Evolutionary conservation across 2,797 vertebrate genomes (phyloP), one percentile per base, ranked within the genome.

Genomic region (Cryptoblepharus egeriae): DNA sequence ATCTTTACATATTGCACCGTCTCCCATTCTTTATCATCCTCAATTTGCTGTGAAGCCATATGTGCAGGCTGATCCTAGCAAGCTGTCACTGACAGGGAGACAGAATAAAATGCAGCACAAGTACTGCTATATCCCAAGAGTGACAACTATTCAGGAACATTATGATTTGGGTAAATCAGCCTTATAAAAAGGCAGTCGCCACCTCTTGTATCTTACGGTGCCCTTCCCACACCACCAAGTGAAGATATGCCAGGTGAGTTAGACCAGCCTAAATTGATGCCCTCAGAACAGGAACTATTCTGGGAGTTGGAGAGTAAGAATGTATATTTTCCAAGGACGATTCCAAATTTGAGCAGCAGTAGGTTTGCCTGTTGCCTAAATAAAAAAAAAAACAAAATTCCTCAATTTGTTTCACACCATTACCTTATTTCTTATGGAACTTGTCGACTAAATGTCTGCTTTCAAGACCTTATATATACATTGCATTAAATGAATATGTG

Each of bases 401-500:
- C 4, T 26, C 79, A n/a, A 78, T 83, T 1, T 74, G 15, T 42
- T 70, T 82, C 52, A 87, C 79, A 82, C 0, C 1, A n/a, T 39
- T 87, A 0, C 1, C 39, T n/a, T 26, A 63, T 73, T 84, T 90
- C 80, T 63, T 58, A 90, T 83, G 0, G 0, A 0, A 13, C 68
- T 85, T 57, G 82, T 81, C 35, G 0, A 64, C 42, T 82, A 15
- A 80, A 88, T 75, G 84, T 85, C 42, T 71, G n/a, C 60, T 57
- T 5, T 76, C 49, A 85, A 87, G 87, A 81, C 10, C 30, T 84
- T 88, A 90, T 75, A 0, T 84, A 93, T 61, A 42, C 26, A 89
- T 93, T 64, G 80, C 80, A 60, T 58, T 81, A 88, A 92, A 85
- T 90, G 88, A 92, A 85, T n/a, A 67, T 88, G 74, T 90, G 71